phyloP scores from a whole-genome alignment of 2,113 vertebrate genomes.

The Stigmatopora argus region DNA sequence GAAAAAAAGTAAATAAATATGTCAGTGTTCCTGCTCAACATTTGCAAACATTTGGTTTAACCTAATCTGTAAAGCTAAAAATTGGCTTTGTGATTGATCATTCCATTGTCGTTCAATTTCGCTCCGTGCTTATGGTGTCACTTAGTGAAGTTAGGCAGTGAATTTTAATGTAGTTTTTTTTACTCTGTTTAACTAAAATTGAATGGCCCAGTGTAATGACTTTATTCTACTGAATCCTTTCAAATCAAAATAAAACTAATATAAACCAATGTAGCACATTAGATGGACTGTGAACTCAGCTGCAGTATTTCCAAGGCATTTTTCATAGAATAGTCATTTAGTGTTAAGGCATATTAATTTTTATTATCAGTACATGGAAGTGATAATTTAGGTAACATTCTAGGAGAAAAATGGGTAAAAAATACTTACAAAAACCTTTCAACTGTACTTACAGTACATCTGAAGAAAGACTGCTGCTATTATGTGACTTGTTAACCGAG shows the following conservation, averaged over 20 bases:
- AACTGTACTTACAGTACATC: constrained; percentile 36
- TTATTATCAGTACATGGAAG: not conserved
- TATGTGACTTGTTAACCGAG: constrained; percentile 43
- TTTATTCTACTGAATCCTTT: constrained; percentile 19
- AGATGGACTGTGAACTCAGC: constrained; percentile 25
- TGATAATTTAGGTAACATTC: not conserved
- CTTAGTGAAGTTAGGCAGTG: constrained; percentile 18
- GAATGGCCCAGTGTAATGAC: constrained; percentile 29
- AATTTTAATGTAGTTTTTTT: constrained; percentile 13
- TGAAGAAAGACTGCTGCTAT: constrained; percentile 47
- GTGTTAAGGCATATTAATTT: constrained; percentile 1
- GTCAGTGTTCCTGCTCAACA: too few relatives aligned
- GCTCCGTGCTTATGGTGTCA: constrained; percentile 11
- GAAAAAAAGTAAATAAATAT: too few relatives aligned
- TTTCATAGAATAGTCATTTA: too few relatives aligned
- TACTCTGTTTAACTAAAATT: constrained; percentile 38
- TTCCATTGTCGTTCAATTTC: constrained; percentile 16
- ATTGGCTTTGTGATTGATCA: not conserved
- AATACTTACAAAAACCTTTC: constrained; percentile 17
- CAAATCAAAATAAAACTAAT: constrained; percentile 14
- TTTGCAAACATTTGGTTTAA: not conserved
- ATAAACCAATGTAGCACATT: constrained; percentile 4
- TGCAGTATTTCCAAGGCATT: constrained; percentile 12
- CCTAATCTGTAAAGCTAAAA: constrained; percentile 16
- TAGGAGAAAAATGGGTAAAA: constrained; percentile 4